These are phyloP conservation scores for Cryptotis parvus DNA, from an alignment of 2,113 vertebrate species.

Conservation along the genomic window DNA sequence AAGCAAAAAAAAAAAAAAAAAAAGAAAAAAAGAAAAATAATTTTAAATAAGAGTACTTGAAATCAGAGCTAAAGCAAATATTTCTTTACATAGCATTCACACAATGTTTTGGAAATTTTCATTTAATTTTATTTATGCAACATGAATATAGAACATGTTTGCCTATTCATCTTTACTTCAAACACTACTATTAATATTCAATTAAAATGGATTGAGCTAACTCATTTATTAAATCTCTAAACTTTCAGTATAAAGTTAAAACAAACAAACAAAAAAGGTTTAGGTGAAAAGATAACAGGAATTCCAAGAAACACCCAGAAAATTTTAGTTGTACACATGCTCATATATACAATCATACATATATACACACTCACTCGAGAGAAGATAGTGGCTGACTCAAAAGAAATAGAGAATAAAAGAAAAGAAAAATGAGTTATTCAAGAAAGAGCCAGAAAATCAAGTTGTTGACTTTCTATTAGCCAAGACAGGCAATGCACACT, in stretches of 20 bases:
- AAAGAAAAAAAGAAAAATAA: too few species aligned
- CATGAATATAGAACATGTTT: neutral
- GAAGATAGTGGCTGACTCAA: neutral
- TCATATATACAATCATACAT: neutral
- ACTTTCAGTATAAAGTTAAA: neutral
- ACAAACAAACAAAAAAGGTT: slow-evolving; percentile 10
- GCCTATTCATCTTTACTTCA: neutral
- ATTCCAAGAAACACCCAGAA: neutral
- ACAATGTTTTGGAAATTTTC: neutral
- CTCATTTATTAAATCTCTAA: slow-evolving; percentile 35
- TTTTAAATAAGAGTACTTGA: neutral
- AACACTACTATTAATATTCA: neutral
- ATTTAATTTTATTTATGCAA: neutral
- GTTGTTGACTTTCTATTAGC: neutral
- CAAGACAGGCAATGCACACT: neutral
- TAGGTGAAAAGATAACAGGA: neutral
- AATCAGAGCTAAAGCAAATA: neutral
- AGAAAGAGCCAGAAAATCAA: neutral
- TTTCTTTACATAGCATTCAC: neutral
- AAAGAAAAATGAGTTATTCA: neutral
- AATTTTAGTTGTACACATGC: neutral
- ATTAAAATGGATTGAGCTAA: slow-evolving; percentile 12
- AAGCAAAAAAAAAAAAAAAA: too few species aligned
- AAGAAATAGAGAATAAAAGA: neutral
- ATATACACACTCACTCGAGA: neutral